Evolutionary conservation across 2,113 vertebrate genomes (phyloP).

Genomic region (Sylvilagus bachmani): DNA sequence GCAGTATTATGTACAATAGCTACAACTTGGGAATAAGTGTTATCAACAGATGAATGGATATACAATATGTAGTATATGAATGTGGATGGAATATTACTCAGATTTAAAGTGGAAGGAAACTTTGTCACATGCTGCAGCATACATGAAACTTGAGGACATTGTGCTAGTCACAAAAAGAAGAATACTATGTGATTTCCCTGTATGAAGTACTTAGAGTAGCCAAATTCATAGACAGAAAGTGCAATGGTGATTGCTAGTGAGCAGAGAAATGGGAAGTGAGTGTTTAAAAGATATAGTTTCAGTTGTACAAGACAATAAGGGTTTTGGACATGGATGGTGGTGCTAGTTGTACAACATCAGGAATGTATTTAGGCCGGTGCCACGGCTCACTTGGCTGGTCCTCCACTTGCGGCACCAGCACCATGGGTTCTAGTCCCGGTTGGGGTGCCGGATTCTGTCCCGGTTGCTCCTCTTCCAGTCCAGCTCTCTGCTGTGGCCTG

Average conservation of each 20-base stretch:
- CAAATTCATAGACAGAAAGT: background rate
- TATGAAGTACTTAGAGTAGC: background rate
- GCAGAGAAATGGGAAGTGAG: accelerated
- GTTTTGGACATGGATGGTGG: background rate
- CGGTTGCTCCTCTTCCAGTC: too few species aligned
- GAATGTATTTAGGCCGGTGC: too few species aligned
- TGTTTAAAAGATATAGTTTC: background rate
- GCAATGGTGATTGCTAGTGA: too few species aligned
- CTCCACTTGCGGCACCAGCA: too few species aligned
- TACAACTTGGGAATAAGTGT: background rate
- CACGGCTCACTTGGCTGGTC: too few species aligned
- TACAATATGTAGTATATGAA: background rate
- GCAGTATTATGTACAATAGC: background rate
- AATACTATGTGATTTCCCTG: background rate
- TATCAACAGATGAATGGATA: background rate
- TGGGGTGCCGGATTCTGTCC: too few species aligned
- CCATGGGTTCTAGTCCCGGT: too few species aligned
- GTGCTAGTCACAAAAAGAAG: background rate
- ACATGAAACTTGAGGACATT: background rate
- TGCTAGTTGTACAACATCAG: background rate
- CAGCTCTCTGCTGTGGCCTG: too few species aligned
- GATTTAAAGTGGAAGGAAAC: background rate
- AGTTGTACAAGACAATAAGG: background rate
- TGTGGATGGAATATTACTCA: background rate
- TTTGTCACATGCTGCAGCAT: background rate